Evolutionary conservation across 2,888 invertebrate species (phyloP), one percentile per base, ranked within the genome.

Genomic region (Dastarcus helophoroides): DNA sequence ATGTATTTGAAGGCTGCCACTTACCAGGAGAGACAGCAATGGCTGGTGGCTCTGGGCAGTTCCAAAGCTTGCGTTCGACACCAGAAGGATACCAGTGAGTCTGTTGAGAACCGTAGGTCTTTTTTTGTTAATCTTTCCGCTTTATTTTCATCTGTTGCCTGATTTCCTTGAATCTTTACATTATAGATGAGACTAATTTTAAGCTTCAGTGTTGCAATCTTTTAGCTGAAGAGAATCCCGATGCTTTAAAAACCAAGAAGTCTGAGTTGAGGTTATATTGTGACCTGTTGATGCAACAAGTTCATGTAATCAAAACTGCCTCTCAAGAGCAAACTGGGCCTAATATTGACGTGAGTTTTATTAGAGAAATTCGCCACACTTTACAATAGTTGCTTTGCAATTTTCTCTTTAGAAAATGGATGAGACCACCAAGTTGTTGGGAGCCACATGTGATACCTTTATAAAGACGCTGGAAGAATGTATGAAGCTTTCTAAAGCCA

Each of bases 211-310:
- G 9, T n/a, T n/a, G n/a, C n/a, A n/a, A 25, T 29, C 24, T 62
- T 57, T 47, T 56, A 62, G 67, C 56, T 34, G 62, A 69, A 41
- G 61, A 66, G 36, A 71, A 69, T 44, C 66, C 69, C 8, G 73
- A 70, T 47, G 67, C 73, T 17, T 58, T 83, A 39, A 73, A 73
- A 51, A 69, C 75, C 28, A 83, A 83, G 56, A 79, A 80, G 52
- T 79, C 81, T 5, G 84, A 85, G 56, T 61, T 85, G 40, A 64
- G 81, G 39, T 64, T 84, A 15, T 84, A 83, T 57, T 83, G 83
- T 65, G 84, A 85, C 59, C 65, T 84, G 22, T 64, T 85, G 48
- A 82, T 83, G 80, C 84, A 85, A 56, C 84, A 84, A 63, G 81
- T 82, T 2, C 82, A 83, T 63, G 73, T 72, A 32, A 69, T 81